Base-by-base conservation (phyloP, 2,797 vertebrate species). In the Thripadectes ignobilis region DNA sequence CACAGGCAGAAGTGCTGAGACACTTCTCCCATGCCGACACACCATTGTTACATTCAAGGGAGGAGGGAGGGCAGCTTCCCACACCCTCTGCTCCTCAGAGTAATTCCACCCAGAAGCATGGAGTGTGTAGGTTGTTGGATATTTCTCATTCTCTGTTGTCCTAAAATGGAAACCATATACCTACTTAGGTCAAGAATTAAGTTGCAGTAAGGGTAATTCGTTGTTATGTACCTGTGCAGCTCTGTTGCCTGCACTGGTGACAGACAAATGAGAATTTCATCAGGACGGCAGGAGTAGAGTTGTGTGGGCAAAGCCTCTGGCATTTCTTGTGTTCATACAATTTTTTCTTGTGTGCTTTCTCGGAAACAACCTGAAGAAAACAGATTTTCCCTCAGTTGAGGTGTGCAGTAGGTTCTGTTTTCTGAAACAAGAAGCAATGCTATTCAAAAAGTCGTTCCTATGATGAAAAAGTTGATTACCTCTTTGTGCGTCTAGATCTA, bases 311-410 rank as follows among this genome's bases (percentile, higher is more conserved):
- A 79, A 96, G 81, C 76, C 57, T 90, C 66, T 54, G 61, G 86
- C 45, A 30, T 91, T 94, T 92, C 34, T 66, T 3, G 2, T 30
- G 55, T 66, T 67, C 26, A 41, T 78, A 61, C 55, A 61, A 3
- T 43, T 84, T 59, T 88, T 34, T 87, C 86, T 88, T 74, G 5
- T 71, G 48, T 73, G 48, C 71, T 88, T 94, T 87, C 55, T 48
- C 51, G 83, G 88, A 87, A 96, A 72, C 34, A 63, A 76, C 39
- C 43, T 84, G 68, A 66, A 83, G 88, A 85, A 85, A 94, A 27
- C 65, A 89, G 82, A 88, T 72, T 85, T 91, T 73, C 69, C 68
- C 75, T 96, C 63, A 80, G 63, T 48, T 83, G 89, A 93, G 61
- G 39, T 73, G 63, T 85, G 57, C 41, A 86, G 67, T 61, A 83